Evolutionary conservation across 2,888 invertebrate species (phyloP).

Genomic region (Apocheima hispidaria): DNA sequence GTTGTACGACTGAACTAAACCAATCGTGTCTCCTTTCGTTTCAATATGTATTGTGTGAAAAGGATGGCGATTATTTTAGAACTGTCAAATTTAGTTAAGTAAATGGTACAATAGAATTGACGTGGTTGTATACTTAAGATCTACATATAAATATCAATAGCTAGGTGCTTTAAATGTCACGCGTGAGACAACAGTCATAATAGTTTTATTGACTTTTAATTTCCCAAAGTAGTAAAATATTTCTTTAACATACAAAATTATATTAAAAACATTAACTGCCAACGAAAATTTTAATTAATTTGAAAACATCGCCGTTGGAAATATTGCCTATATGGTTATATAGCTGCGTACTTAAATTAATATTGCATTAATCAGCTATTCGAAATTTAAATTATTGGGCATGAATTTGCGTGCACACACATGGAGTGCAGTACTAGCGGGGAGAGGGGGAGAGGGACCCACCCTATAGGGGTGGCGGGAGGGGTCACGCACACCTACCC

Average conservation of each 20-base stretch:
- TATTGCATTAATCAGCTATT: slow-evolving; percentile 78
- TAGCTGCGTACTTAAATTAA: slow-evolving; percentile 56
- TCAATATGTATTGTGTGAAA: no score
- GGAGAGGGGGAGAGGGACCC: slow-evolving; percentile 38
- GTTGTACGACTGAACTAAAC: no score
- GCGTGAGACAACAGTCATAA: neutral
- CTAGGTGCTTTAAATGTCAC: neutral
- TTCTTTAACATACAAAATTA: neutral
- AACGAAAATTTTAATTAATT: slow-evolving; percentile 8
- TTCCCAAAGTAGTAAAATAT: slow-evolving; percentile 10
- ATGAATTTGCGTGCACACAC: slow-evolving; percentile 84
- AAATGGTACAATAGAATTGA: no score
- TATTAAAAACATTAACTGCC: slow-evolving; percentile 5
- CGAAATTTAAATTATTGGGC: slow-evolving; percentile 84
- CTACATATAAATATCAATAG: no score
- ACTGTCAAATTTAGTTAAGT: no score
- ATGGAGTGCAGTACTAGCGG: slow-evolving; percentile 68
- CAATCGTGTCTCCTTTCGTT: no score
- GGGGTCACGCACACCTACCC: slow-evolving; percentile 74
- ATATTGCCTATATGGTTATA: neutral
- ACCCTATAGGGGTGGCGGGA: slow-evolving; percentile 52
- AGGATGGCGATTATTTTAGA: no score
- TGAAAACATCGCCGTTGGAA: neutral
- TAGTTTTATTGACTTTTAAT: slow-evolving; percentile 23
- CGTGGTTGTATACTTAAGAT: neutral